Evolutionary conservation across 2,797 vertebrate genomes (phyloP).

Genomic region (Ctenochaetus hawaiiensis): DNA sequence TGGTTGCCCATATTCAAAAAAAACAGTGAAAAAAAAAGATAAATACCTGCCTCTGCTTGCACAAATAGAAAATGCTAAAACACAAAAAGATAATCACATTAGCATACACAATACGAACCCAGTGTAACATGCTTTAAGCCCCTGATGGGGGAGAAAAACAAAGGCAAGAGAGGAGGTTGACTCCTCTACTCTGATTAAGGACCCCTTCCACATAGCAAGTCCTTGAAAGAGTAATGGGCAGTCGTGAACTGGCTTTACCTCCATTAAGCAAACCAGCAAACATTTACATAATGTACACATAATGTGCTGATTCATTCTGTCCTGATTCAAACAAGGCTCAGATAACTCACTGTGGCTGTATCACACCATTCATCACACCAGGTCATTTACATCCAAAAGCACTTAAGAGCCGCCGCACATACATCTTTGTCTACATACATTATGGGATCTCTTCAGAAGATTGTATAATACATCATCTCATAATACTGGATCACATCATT

Average conservation of each 20-base stretch:
- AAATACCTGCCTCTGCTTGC: conserved; percentile 40
- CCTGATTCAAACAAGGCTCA: conserved; percentile 73
- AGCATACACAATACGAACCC: conserved; percentile 59
- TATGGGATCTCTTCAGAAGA: conserved; percentile 61
- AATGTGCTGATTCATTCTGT: conserved; percentile 81
- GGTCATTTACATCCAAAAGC: conserved; percentile 81
- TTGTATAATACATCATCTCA: conserved; percentile 50
- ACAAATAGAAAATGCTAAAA: conserved; percentile 26
- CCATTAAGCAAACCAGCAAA: conserved; percentile 80
- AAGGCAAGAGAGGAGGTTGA: conserved; percentile 54
- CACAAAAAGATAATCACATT: conserved; percentile 66
- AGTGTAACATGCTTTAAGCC: conserved; percentile 51
- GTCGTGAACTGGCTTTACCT: conserved; percentile 77
- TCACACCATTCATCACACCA: conserved; percentile 74
- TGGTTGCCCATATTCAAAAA: conserved; percentile 29
- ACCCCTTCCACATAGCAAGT: conserved; percentile 58
- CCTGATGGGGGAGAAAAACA: conserved; percentile 57
- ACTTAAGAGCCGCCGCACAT: conserved; percentile 66
- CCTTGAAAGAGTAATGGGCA: conserved; percentile 83
- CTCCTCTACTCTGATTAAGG: conserved; percentile 69
- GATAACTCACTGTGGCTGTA: conserved; percentile 72
- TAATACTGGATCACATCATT: conserved; percentile 28
- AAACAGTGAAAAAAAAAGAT: too few species aligned
- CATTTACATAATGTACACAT: conserved; percentile 86
- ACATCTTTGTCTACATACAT: conserved; percentile 72